A percentile compares a stretch with the other conserved stretches of the same genome.
Conservation (phyloP, 2,888 invertebrate genomes). For the Colletes collaris region DNA sequence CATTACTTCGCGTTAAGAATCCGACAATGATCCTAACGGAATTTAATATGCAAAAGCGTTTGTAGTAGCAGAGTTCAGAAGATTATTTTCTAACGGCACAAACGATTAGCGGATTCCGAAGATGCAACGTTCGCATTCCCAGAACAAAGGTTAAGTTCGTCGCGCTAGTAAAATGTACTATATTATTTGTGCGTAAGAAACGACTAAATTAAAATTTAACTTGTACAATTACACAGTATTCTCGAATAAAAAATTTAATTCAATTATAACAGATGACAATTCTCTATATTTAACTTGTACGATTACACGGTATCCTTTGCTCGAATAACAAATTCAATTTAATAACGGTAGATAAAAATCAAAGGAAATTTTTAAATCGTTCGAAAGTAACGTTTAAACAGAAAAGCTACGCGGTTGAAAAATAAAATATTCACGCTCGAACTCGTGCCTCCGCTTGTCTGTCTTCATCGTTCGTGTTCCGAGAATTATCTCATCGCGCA, state of each 20-base stretch:
- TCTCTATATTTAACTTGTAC: too few relatives aligned
- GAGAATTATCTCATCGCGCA: conserved; percentile 67
- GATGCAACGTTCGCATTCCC: not conserved
- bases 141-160: not conserved
- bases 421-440: conserved; percentile 41
- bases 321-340: too few relatives aligned
- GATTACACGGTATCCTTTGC: too few relatives aligned
- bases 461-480: conserved; percentile 39
- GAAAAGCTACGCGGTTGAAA: not conserved
- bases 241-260: too few relatives aligned
- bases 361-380: not conserved
- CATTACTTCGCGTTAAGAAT: not conserved
- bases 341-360: not conserved
- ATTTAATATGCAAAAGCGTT: not conserved
- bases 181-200: not conserved
- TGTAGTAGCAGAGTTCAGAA: not conserved
- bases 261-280: too few relatives aligned
- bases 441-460: conserved; percentile 9
- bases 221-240: too few relatives aligned
- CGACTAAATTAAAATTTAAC: too few relatives aligned
- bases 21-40: too few relatives aligned
- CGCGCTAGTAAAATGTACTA: not conserved
- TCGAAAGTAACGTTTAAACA: not conserved
- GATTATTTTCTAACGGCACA: conserved; percentile 14
- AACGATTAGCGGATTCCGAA: conserved; percentile 14